Evolutionary conservation across 2,797 vertebrate species (phyloP), one percentile per base, ranked within the genome.

Genomic region (Silurus lanzhouensis): DNA sequence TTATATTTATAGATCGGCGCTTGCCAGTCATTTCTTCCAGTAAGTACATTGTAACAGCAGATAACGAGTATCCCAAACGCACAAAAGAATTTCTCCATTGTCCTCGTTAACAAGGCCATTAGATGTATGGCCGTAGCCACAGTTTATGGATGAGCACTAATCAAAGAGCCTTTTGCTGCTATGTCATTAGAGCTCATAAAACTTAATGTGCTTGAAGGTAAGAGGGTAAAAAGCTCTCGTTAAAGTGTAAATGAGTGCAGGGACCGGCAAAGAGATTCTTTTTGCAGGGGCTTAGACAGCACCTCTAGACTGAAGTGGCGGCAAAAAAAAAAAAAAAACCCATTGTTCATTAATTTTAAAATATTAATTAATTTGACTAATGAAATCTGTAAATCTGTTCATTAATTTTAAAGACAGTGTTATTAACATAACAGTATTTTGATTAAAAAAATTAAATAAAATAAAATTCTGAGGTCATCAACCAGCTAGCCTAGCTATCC

Each of bases 131-230:
- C 75, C 48, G 27, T 75, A 46, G 70, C 75, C 25, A 2, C 19
- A 25, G 46, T 83, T 86, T 83, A 86, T 80, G 67, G 81, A 80
- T 52, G 61, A 77, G 58, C 75, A 78, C 44, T 70, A 82, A 77
- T 44, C 52, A 20, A 14, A 79, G 72, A 60, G 88, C 91, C 92
- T 88, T 88, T 91, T 90, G 91, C 89, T 91, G 90, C 88, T 27
- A 48, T 84, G 75, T 85, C 75, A 57, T 85, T 79, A 82, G 88
- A 6, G 57, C 68, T 85, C 87, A 88, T 89, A 90, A 90, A 95
- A 94, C 91, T 93, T 94, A 94, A 94, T 83, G 90, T 92, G 92
- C 93, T 88, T 93, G 93, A 92, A 92, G 90, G 82, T 82, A 84
- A 88, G 88, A 87, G 89, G 92, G 91, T 91, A 92, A 92, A 92